These are phyloP conservation scores for Chondrilla cf. caribensis DNA, from an alignment of 37 sponge, comb jelly and placozoan genomes.

Conservation along the genomic window DNA sequence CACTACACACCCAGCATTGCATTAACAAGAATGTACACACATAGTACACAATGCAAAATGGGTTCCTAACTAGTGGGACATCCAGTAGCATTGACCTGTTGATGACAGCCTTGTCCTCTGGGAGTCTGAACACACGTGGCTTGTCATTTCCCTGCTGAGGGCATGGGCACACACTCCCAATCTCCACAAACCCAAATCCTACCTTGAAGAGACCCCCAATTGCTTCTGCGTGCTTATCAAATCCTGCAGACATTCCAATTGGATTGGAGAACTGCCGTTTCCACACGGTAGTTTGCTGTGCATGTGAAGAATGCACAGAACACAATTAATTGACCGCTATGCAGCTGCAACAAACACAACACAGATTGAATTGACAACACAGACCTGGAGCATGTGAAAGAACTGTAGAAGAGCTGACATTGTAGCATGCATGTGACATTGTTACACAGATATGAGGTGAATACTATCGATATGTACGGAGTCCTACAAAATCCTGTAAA, in stretches of 20 bases:
- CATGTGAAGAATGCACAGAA: not conserved
- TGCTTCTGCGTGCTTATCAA: conserved; percentile 93
- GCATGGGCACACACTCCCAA: conserved; percentile 89
- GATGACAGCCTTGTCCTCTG: conserved; percentile 83
- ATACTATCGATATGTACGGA: too few relatives aligned
- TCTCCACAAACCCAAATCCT: conserved; percentile 93
- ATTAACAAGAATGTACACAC: too few relatives aligned
- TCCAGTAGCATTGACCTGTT: conserved; percentile 90
- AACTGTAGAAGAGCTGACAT: not conserved
- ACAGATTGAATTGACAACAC: not conserved
- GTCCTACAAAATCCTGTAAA: too few relatives aligned
- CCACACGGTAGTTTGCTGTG: conserved; percentile 55
- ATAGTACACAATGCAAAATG: too few relatives aligned
- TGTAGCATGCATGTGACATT: not conserved
- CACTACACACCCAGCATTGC: too few relatives aligned
- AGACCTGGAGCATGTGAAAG: not conserved
- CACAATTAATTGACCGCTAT: too few relatives aligned
- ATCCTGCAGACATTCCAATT: conserved; percentile 93
- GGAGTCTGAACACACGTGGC: conserved; percentile 91
- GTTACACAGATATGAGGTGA: too few relatives aligned
- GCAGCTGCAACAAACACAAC: not conserved
- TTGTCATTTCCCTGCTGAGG: conserved; percentile 82
- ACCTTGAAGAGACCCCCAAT: conserved; percentile 58
- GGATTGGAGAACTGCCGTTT: conserved; percentile 72
- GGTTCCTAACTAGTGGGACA: too few relatives aligned